Percentiles rank a stretch among this genome's conserved stretches.
Evolutionary conservation across 2,888 invertebrate species (phyloP).

Genomic region (Melieria crassipennis): DNA sequence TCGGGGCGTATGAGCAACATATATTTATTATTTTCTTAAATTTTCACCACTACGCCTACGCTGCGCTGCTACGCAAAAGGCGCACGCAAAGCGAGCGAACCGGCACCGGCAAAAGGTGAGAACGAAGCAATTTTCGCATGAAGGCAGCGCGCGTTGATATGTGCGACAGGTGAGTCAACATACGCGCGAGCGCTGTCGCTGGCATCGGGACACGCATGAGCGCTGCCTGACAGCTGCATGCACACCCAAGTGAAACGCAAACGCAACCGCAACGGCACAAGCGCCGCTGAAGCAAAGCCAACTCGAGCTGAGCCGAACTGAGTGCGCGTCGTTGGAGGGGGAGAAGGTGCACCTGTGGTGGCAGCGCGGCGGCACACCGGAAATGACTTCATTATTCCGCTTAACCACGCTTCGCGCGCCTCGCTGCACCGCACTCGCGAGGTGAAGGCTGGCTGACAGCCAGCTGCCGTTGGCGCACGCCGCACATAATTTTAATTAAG

Average conservation of each 20-base stretch:
- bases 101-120: too few relatives aligned
- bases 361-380: conserved; percentile 38
- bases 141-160: too few relatives aligned
- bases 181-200: too few relatives aligned
- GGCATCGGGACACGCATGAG: too few relatives aligned
- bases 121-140: too few relatives aligned
- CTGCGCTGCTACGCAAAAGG: too few relatives aligned
- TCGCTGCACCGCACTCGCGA: background rate
- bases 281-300: background rate
- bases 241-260: conserved; percentile 5
- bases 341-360: background rate
- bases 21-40: too few relatives aligned
- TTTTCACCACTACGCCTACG: too few relatives aligned
- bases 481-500: conserved; percentile 52
- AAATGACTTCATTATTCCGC: conserved; percentile 53
- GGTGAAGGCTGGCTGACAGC: background rate
- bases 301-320: too few relatives aligned
- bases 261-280: conserved; percentile 23
- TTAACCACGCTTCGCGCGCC: conserved; percentile 38
- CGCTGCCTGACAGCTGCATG: conserved; percentile 3
- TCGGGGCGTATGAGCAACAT: too few relatives aligned
- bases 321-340: background rate
- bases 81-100: too few relatives aligned
- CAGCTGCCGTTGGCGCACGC: conserved; percentile 17
- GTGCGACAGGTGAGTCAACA: too few relatives aligned